Evolutionary conservation across 2,113 vertebrate genomes (phyloP).

Genomic region (Forbesichthys papilliferus): DNA sequence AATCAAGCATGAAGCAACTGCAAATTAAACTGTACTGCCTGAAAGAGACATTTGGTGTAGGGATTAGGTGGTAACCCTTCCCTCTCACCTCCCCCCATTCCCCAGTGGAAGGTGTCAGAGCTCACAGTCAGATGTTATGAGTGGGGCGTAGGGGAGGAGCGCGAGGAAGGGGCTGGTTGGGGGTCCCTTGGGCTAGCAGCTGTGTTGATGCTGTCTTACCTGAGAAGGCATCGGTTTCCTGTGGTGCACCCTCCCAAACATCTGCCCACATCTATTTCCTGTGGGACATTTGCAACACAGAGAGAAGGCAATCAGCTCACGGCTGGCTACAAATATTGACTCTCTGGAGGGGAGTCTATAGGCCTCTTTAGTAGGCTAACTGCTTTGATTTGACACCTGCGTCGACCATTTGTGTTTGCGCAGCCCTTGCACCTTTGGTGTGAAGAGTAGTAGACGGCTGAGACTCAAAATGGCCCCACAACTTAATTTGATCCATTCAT

Average conservation of each 20-base stretch:
- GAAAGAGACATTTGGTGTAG: conserved; percentile 43
- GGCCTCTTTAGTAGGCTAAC: conserved; percentile 56
- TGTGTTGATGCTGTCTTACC: conserved; percentile 77
- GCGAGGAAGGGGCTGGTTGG: conserved; percentile 14
- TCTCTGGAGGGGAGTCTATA: conserved; percentile 22
- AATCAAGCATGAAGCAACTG: not conserved
- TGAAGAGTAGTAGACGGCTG: conserved; percentile 28
- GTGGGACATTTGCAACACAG: conserved; percentile 85
- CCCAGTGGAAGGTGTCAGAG: conserved; percentile 48
- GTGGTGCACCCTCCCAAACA: conserved; percentile 82
- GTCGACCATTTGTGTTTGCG: conserved; percentile 67
- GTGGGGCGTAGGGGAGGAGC: not conserved
- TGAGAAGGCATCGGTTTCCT: conserved; percentile 80
- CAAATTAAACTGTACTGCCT: not conserved
- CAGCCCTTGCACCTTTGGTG: conserved; percentile 45
- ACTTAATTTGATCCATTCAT: not conserved
- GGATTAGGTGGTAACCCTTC: conserved; percentile 1
- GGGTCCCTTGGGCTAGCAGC: conserved; percentile 50
- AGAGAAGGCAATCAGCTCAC: conserved; percentile 69
- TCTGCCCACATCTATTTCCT: conserved; percentile 89
- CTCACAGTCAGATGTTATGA: conserved; percentile 53
- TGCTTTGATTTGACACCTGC: conserved; percentile 73
- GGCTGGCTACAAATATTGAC: conserved; percentile 72
- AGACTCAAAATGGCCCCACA: not conserved
- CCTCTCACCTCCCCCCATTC: not conserved